These are phyloP conservation scores for Anticlea derivata DNA, from an alignment of 2,888 invertebrate genomes.

Conservation along the genomic window DNA sequence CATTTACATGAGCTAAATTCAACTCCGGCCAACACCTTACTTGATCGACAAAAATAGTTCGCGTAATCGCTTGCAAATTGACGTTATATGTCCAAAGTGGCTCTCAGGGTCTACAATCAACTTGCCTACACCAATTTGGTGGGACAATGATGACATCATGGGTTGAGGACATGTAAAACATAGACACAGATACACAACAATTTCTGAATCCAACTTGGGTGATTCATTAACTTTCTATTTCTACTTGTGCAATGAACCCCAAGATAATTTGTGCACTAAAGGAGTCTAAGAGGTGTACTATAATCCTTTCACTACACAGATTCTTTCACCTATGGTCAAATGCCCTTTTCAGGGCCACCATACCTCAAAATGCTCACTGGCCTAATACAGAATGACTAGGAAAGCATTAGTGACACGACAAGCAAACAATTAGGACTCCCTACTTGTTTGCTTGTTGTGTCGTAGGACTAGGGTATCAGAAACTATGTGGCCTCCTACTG, in stretches of 20 bases:
- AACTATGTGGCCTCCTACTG: no score
- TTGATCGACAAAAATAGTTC: neutral
- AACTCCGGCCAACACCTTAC: constrained; percentile 3
- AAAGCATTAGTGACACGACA: no score
- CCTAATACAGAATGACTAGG: no score
- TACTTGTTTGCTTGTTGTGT: no score
- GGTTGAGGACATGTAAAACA: constrained; percentile 25
- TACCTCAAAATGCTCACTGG: no score
- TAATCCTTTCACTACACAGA: no score
- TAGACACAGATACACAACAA: constrained; percentile 6
- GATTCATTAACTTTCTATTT: constrained; percentile 15
- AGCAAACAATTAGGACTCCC: no score
- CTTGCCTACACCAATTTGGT: constrained; percentile 9
- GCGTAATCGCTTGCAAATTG: constrained; percentile 1
- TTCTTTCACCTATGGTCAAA: no score
- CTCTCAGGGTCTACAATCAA: constrained; percentile 14
- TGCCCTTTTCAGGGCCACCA: no score
- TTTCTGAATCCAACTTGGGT: neutral
- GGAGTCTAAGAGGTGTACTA: no score
- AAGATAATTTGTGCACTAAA: no score
- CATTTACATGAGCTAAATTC: constrained; percentile 1
- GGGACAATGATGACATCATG: constrained; percentile 54
- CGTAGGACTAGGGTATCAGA: no score
- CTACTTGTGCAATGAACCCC: neutral
- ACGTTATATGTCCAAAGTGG: constrained; percentile 9